These are phyloP conservation scores for Ceraclea dissimilis DNA, from an alignment of 2,888 invertebrate genomes.

Conservation along the genomic window DNA sequence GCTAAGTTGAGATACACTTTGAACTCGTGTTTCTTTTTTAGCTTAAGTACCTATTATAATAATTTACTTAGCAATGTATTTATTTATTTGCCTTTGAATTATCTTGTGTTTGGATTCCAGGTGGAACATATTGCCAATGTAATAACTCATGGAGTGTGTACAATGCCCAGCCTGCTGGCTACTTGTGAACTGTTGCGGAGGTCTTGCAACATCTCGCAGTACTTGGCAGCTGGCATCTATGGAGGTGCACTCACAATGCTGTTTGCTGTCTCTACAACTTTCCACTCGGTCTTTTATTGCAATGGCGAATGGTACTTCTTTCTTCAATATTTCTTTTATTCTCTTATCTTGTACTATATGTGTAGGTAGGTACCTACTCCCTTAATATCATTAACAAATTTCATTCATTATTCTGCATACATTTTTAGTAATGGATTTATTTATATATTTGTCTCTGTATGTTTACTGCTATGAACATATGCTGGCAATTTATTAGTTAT, in stretches of 20 bases:
- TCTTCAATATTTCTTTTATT: slow-evolving; percentile 4
- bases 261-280: slow-evolving; percentile 82
- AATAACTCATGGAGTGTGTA: slow-evolving; percentile 83
- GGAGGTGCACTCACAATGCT: slow-evolving; percentile 78
- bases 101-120: slow-evolving; percentile 33
- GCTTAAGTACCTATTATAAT: no score
- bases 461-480: no score
- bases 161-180: slow-evolving; percentile 77
- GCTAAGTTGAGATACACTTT: no score
- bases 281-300: slow-evolving; percentile 82
- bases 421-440: no score
- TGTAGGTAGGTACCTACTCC: no score
- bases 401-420: no score
- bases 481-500: no score
- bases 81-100: no score
- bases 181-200: slow-evolving; percentile 66
- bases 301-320: slow-evolving; percentile 45
- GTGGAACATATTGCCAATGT: slow-evolving; percentile 90
- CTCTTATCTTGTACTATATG: not conserved
- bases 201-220: slow-evolving; percentile 66
- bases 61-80: not conserved
- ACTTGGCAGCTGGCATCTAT: slow-evolving; percentile 76
- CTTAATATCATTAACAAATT: no score
- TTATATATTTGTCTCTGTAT: no score
- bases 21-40: no score